A percentile compares a stretch with the other conserved stretches of the same genome.
Evolutionary conservation across 2,113 vertebrate species (phyloP).

Genomic region (Chloroceryle aenea): DNA sequence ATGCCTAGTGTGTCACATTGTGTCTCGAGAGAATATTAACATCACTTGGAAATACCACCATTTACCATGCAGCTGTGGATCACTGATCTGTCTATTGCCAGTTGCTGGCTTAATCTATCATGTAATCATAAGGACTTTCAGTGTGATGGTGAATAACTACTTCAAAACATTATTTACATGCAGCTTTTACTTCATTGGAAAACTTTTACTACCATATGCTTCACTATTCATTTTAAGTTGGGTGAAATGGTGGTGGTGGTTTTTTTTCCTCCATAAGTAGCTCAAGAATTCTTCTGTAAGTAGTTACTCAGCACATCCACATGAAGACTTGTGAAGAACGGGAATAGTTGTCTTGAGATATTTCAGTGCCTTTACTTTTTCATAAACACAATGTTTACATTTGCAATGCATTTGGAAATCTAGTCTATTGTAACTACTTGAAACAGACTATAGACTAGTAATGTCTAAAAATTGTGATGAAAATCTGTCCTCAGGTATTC

Average conservation of each 20-base stretch:
- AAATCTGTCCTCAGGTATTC: neutral
- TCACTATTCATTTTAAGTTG: neutral
- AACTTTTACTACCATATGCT: neutral
- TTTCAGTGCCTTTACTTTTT: neutral
- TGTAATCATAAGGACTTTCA: neutral
- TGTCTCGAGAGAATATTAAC: neutral
- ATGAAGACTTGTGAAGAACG: neutral
- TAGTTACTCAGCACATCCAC: neutral
- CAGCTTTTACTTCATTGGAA: neutral
- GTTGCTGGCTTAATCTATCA: neutral
- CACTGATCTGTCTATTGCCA: neutral
- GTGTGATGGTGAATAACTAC: neutral
- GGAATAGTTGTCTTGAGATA: neutral
- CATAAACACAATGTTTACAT: neutral
- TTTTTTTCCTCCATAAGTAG: neutral
- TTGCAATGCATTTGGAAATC: neutral
- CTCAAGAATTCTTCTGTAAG: neutral
- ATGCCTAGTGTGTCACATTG: constrained; percentile 19
- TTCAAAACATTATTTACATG: neutral
- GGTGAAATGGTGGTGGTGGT: neutral
- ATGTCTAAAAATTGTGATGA: neutral
- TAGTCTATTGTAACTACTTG: neutral
- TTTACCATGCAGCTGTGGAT: constrained; percentile 1
- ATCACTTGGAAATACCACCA: constrained; percentile 8
- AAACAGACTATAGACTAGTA: neutral